Base-by-base conservation (phyloP, 2,797 vertebrate species). In the Nyctalus aviator region DNA sequence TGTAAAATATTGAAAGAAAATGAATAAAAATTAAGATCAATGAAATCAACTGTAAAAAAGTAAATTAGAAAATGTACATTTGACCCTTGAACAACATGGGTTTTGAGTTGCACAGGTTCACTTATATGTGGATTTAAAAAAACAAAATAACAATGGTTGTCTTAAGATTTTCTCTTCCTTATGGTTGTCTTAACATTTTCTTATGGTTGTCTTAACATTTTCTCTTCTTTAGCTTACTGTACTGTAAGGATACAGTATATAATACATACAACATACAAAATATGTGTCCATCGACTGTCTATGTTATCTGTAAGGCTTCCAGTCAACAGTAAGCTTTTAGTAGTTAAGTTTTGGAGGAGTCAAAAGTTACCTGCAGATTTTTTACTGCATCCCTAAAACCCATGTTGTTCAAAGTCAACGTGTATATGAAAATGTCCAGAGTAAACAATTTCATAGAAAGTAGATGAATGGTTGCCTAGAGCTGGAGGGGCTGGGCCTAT, bases 1-100 rank as follows among this genome's bases (percentile, higher is more conserved):
- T 87, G 86, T 92, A 86, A 95, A 94, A 55, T 79, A 81, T 78
- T 71, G 21, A 82, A 75, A 82, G 37, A 78, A 68, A 55, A 59
- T 14, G 27, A 73, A 53, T 84, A 32, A 37, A 83, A 59, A 66
- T 90, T 46, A 76, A 88, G 35, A 86, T 46, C 27, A 85, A 50
- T 4, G 50, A 82, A 89, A 94, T 59, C n/a, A 72, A 68, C 83
- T 44, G 14, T 35, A 84, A 64, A 84, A 81, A 81, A 84, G 8
- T 87, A 75, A 68, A 10, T 41, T 46, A 82, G 44, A 69, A 91
- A 77, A 71, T 90, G 14, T 44, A 83, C 44, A 83, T 21, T 32
- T 48, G 59, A 48, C 44, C 27, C 41, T 83, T 66, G 79, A 66
- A 50, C 59, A 66, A 32, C 13, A 23, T 6, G 20, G 20, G 30